A percentile compares a stretch with the other conserved stretches of the same genome.
Conservation (phyloP, 2,888 invertebrate genomes). For the Mythimna ferrago region DNA sequence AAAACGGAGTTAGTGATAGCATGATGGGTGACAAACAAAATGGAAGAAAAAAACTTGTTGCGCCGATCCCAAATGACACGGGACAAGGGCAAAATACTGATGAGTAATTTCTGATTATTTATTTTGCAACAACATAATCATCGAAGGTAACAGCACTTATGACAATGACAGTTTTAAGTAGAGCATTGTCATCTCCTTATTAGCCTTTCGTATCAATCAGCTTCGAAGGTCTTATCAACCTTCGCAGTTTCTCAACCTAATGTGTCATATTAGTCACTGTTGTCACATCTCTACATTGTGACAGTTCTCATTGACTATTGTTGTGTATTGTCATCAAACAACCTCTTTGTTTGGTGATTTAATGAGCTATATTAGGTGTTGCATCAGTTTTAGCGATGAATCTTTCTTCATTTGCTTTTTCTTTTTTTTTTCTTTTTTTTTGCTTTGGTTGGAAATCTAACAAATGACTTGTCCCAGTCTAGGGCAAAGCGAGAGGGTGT, state of each 20-base stretch:
- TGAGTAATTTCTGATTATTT: no score
- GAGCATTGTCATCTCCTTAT: constrained; percentile 34
- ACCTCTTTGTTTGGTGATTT: constrained; percentile 52
- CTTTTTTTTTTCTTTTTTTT: no score
- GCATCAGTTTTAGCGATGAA: constrained; percentile 23
- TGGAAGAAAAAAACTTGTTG: no score
- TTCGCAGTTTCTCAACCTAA: constrained; percentile 36
- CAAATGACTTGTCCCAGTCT: no score
- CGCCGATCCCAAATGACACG: no score
- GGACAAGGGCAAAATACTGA: no score
- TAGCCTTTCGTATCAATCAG: constrained; percentile 50
- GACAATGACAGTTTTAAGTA: constrained; percentile 15
- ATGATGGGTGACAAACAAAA: no score
- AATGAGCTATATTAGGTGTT: constrained; percentile 37
- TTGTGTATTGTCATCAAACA: constrained; percentile 47
- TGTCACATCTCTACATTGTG: constrained; percentile 48
- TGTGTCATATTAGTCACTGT: constrained; percentile 47
- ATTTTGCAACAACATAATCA: constrained; percentile 12
- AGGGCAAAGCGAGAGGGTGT: no score
- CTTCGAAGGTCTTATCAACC: constrained; percentile 54
- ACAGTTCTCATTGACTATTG: constrained; percentile 57
- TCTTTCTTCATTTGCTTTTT: neutral
- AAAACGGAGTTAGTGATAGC: no score
- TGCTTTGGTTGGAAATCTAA: no score
- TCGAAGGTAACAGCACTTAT: neutral